These are phyloP conservation scores for Solen grandis DNA, from an alignment of 1,140 invertebrate genomes.

Conservation along the genomic window DNA sequence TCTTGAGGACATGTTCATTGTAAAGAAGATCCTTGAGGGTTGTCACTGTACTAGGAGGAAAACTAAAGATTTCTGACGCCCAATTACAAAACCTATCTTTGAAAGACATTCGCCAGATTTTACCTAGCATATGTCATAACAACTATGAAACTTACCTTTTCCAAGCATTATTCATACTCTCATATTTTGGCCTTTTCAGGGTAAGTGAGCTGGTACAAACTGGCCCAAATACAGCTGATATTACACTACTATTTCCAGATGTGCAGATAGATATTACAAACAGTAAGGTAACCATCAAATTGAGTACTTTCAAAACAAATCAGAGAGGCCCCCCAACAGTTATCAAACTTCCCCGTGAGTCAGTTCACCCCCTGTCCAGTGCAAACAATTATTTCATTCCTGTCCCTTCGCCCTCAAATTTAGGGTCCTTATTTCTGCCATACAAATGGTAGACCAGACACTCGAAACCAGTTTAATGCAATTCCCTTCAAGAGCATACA, in stretches of 20 bases:
- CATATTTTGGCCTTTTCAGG: conserved; percentile 17
- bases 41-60: not conserved
- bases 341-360: conserved; percentile 1
- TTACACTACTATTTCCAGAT: not conserved
- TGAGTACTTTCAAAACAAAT: not conserved
- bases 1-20: not conserved
- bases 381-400: not conserved
- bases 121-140: not conserved
- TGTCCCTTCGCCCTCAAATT: too few relatives aligned
- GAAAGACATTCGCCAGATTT: not conserved
- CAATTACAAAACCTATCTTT: not conserved
- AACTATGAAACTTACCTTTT: not conserved
- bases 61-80: not conserved
- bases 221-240: not conserved
- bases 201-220: conserved; percentile 4
- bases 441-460: too few relatives aligned
- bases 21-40: not conserved
- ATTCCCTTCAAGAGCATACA: too few relatives aligned
- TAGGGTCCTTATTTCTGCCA: too few relatives aligned
- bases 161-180: not conserved
- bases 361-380: not conserved
- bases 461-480: too few relatives aligned
- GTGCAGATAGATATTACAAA: not conserved
- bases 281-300: not conserved
- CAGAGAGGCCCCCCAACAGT: not conserved